Evolutionary conservation across 2,113 vertebrate species (phyloP), one percentile per base, ranked within the genome.

Genomic region (Hippolais icterina): DNA sequence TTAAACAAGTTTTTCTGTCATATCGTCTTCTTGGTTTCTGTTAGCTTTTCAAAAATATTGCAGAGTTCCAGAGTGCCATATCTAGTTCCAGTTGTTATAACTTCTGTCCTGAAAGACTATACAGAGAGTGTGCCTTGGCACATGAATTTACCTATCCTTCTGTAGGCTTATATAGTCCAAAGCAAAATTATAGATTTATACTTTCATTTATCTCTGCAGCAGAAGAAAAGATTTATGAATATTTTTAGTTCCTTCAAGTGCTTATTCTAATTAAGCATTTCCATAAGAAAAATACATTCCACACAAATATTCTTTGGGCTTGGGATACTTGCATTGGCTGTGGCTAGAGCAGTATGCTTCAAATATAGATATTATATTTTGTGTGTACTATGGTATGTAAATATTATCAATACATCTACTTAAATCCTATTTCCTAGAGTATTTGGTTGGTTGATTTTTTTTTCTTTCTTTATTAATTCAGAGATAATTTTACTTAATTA

Each of bases 151-250:
- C 11, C 16, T 60, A 15, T 66, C 9, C 6, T 68, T 92, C 35
- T 64, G 5, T 14, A 64, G 10, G 5, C 0, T 87, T 78, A 8
- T 65, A 23, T 49, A 59, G 17, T 6, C 6, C 35, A 86, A 35
- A 27, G 16, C 6, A 90, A 53, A 6, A 53, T 65, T 74, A 61
- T 18, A 61, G 10, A 37, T 60, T 35, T 10, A 5, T 59, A 52
- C 11, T 64, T 75, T 49, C 14, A 63, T 46, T 83, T 87, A 39
- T 31, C 9, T 74, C 59, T 70, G 4, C 20, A 70, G 12, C 0
- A 5, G 25, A 71, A 86, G 20, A 52, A 85, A 64, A 76, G 25
- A 8, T 0, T 7, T 44, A 11, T 20, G 0, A 29, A 35, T 1
- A n/a, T 33, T 70, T 57, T 59, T 56, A 46, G 22, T 46, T 29